phyloP scores from a whole-genome alignment of 2,797 vertebrate genomes.

The Crenuchus spilurus region DNA sequence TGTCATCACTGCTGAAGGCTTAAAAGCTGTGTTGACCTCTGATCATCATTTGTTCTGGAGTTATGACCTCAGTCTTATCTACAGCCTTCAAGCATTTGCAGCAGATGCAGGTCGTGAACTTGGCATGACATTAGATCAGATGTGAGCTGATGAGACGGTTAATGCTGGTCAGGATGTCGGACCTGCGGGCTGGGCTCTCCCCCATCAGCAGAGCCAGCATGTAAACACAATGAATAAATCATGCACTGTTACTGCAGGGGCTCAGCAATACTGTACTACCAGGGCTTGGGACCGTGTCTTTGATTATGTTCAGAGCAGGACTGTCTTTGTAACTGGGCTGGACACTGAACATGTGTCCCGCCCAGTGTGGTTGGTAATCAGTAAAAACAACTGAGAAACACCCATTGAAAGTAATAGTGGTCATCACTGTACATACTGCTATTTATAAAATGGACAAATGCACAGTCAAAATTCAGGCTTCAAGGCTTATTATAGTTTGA shows the following conservation, averaged over 20 bases:
- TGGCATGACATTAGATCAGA: not conserved
- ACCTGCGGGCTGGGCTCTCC: not conserved
- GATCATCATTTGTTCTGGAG: not conserved
- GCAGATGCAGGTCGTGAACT: not conserved
- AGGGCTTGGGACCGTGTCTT: not conserved
- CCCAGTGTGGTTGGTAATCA: not conserved
- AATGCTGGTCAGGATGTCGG: constrained; percentile 2
- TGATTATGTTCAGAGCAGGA: not conserved
- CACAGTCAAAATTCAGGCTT: no score
- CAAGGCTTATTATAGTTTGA: no score
- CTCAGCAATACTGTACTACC: constrained; percentile 2
- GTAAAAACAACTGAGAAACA: not conserved
- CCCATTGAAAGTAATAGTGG: not conserved
- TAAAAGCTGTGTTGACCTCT: not conserved
- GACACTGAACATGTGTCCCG: not conserved
- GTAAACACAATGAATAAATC: constrained; percentile 27
- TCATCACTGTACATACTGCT: no score
- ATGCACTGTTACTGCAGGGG: constrained; percentile 3
- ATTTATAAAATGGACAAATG: no score
- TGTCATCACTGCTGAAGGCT: no score
- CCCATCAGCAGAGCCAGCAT: not conserved
- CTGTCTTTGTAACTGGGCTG: not conserved
- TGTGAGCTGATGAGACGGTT: not conserved
- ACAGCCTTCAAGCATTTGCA: not conserved
- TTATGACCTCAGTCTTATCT: constrained; percentile 4